Conservation (phyloP, 2,113 vertebrate genomes). For the Euleptes europaea region DNA sequence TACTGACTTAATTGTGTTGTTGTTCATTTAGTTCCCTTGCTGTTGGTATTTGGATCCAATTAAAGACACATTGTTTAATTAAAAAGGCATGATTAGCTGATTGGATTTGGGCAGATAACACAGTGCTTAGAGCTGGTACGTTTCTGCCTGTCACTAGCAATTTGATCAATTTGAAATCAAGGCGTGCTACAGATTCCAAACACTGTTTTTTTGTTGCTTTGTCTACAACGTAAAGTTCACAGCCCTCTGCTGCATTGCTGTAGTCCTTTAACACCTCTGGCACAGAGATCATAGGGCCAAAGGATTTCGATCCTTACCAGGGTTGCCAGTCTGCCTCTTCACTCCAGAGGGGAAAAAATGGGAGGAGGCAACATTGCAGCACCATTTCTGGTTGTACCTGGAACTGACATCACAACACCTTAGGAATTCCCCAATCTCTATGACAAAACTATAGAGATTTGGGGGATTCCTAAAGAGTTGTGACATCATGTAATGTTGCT, state of each 20-base stretch:
- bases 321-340: too few relatives aligned
- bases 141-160: background rate
- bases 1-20: background rate
- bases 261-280: background rate
- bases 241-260: background rate
- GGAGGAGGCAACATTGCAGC: too few relatives aligned
- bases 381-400: too few relatives aligned
- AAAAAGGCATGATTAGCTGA: background rate
- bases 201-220: background rate
- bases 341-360: too few relatives aligned
- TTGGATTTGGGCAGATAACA: constrained; percentile 4
- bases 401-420: too few relatives aligned
- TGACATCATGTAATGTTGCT: too few relatives aligned
- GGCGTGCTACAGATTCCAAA: background rate
- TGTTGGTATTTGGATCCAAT: constrained; percentile 19
- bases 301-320: background rate
- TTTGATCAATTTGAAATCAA: background rate
- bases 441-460: too few relatives aligned
- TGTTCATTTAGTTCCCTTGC: constrained; percentile 22
- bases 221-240: background rate
- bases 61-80: constrained; percentile 5
- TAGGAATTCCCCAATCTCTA: too few relatives aligned
- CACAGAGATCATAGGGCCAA: background rate
- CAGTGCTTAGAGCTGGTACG: background rate
- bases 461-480: too few relatives aligned